Conservation (phyloP, 1,140 invertebrate genomes). For the Drosophila arawakana region DNA sequence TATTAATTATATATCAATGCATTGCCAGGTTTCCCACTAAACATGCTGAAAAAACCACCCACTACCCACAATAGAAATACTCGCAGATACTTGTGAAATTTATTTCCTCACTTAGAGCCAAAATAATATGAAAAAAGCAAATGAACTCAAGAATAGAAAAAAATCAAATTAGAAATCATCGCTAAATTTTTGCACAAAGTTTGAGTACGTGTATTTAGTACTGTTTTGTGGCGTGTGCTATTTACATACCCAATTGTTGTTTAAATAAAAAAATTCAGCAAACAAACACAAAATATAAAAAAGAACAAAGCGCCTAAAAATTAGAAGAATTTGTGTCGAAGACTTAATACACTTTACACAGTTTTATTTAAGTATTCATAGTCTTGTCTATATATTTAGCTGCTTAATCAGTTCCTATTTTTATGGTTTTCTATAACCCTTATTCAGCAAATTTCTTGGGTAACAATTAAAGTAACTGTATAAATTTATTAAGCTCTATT, state of each 20-base stretch:
- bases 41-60: constrained; percentile 39
- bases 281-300: constrained; percentile 21
- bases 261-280: constrained; percentile 35
- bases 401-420: too few species aligned
- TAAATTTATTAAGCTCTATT: constrained; percentile 41
- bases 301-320: not conserved
- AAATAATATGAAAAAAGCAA: constrained; percentile 47
- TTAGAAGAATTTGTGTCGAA: not conserved
- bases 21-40: constrained; percentile 43
- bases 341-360: not conserved
- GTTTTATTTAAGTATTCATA: too few species aligned
- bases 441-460: too few species aligned
- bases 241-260: constrained; percentile 22
- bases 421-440: too few species aligned
- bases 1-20: constrained; percentile 53
- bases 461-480: not conserved
- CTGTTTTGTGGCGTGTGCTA: constrained; percentile 35
- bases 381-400: too few species aligned
- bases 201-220: not conserved
- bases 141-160: constrained; percentile 25
- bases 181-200: constrained; percentile 69
- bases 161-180: constrained; percentile 37
- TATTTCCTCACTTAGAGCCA: constrained; percentile 41
- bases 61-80: constrained; percentile 20
- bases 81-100: constrained; percentile 46